Conservation (phyloP, 1,140 invertebrate species). For the Kradibia gibbosae region DNA sequence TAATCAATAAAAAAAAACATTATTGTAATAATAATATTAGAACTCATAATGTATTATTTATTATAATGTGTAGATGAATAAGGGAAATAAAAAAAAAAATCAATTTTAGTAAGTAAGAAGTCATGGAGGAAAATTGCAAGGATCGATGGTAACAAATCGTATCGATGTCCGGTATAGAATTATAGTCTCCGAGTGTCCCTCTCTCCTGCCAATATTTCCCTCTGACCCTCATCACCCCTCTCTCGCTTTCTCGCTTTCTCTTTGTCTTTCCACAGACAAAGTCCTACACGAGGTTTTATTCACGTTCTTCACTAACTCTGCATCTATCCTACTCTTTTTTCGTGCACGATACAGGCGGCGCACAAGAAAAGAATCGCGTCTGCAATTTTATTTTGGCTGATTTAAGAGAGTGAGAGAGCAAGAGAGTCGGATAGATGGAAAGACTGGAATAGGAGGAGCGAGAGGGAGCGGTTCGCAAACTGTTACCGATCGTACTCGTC, state of each 20-base stretch:
- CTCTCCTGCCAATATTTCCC: not conserved
- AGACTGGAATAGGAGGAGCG: slow-evolving; percentile 25
- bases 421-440: slow-evolving; percentile 7
- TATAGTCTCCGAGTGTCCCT: slow-evolving; percentile 47
- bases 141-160: slow-evolving; percentile 30
- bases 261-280: slow-evolving; percentile 43
- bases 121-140: slow-evolving; percentile 16
- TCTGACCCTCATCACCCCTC: not conserved
- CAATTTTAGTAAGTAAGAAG: not conserved
- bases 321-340: slow-evolving; percentile 9
- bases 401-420: slow-evolving; percentile 8
- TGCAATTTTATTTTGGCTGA: slow-evolving; percentile 65
- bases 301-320: slow-evolving; percentile 61
- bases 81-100: slow-evolving; percentile 8
- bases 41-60: too few species aligned
- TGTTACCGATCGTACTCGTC: slow-evolving; percentile 69
- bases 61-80: too few species aligned
- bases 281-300: slow-evolving; percentile 62
- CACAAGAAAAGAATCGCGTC: slow-evolving; percentile 60
- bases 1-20: too few species aligned
- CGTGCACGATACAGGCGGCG: slow-evolving; percentile 49
- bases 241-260: not conserved
- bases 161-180: slow-evolving; percentile 46
- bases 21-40: too few species aligned
- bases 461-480: slow-evolving; percentile 49